A percentile compares a stretch with the other conserved stretches of the same genome.
phyloP scores from a whole-genome alignment of 2,113 vertebrate species.

The Rhombomys opimus region DNA sequence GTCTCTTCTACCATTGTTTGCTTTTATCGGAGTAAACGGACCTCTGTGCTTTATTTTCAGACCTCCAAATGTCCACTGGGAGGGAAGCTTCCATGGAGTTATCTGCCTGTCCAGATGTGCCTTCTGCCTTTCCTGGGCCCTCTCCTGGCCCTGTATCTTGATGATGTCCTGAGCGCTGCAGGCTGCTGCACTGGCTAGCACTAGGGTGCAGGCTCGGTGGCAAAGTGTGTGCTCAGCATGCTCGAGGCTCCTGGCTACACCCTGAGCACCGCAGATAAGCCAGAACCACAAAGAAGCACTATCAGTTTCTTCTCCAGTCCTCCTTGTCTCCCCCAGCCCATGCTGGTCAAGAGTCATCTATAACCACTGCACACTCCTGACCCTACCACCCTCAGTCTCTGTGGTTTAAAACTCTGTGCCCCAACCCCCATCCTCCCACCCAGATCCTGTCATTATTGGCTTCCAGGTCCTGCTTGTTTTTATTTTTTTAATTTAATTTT shows the following conservation, averaged over 20 bases:
- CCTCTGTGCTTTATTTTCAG: not conserved
- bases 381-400: not conserved
- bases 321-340: not conserved
- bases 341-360: not conserved
- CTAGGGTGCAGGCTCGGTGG: not conserved
- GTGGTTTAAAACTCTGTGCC: too few species aligned
- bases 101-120: not conserved
- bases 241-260: too few species aligned
- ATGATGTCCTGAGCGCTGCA: not conserved
- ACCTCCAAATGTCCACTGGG: not conserved
- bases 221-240: not conserved
- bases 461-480: not conserved
- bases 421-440: not conserved
- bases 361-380: not conserved
- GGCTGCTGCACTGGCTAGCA: not conserved
- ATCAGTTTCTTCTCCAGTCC: not conserved
- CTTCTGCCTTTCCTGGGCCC: not conserved
- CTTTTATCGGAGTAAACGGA: not conserved
- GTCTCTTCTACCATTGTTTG: not conserved
- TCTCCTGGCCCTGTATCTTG: not conserved
- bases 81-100: not conserved
- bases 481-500: not conserved
- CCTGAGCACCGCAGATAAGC: not conserved
- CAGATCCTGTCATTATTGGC: not conserved
- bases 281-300: not conserved